Evolutionary conservation across 1,140 invertebrate species (phyloP), one percentile per base, ranked within the genome.

Genomic region (Spodoptera frugiperda): DNA sequence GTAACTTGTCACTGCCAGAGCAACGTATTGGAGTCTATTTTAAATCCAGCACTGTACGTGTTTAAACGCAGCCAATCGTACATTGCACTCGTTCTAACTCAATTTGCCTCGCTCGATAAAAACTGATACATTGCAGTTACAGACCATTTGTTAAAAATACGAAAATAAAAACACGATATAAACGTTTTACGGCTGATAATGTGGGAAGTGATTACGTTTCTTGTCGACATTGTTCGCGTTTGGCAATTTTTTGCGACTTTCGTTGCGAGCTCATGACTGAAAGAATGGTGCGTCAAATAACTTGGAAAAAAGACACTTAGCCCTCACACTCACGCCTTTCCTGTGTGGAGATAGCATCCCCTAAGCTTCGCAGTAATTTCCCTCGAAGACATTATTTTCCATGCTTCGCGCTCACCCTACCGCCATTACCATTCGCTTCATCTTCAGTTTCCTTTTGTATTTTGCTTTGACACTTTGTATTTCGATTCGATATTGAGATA

Each of bases 221-320:
- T 75, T 44, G 57, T 46, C 48, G 48, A 70, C 49, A 68, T 14
- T 70, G 70, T 83, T 74, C 74, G 49, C 79, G 71, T 77, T 83
- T 77, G 70, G 79, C 59, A 81, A 77, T 79, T 87, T 90, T 87
- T 90, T 89, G 82, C 57, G 74, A 63, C 73, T 76, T 48, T 48
- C 51, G 74, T 84, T 80, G 61, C 61, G 71, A 84, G 81, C 77
- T 83, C 83, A 82, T 72, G 78, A 65, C 74, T 53, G 61, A 71
- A 81, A 81, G 78, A 87, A 84, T 85, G 79, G 85, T 77, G 86
- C 84, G 85, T 86, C 85, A 89, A 92, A 90, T 90, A 92, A 89
- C 82, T 88, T 85, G 88, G 87, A 87, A 91, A 89, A 90, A 89
- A 83, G 84, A 81, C 86, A 89, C 86, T 90, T 89, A 89, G 87